Evolutionary conservation across 2,113 vertebrate genomes (phyloP).

Genomic region (Eira barbara): DNA sequence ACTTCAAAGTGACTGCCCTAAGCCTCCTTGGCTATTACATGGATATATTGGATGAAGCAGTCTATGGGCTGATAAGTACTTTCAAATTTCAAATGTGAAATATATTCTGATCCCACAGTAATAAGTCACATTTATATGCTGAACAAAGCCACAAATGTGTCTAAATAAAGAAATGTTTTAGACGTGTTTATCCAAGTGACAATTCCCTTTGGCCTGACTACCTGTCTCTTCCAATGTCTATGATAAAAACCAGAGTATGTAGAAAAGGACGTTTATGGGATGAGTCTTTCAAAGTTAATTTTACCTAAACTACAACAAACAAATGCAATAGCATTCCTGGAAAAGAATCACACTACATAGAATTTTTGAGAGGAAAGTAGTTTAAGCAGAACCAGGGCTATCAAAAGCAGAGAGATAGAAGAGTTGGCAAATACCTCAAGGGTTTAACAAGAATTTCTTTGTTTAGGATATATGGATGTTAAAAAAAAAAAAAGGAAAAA

Average conservation of each 20-base stretch:
- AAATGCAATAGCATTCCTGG: background rate
- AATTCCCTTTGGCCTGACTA: background rate
- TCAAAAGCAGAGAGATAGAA: background rate
- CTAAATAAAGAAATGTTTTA: slow-evolving; percentile 20
- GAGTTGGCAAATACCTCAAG: background rate
- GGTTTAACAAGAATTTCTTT: background rate
- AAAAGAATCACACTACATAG: background rate
- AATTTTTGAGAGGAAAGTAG: background rate
- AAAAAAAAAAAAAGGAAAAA: background rate
- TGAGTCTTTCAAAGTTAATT: slow-evolving; percentile 35
- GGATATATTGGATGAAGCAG: background rate
- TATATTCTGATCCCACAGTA: background rate
- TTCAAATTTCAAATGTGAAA: background rate
- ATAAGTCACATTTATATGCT: background rate
- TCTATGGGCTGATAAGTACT: background rate
- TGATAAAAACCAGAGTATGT: slow-evolving; percentile 7
- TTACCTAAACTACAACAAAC: background rate
- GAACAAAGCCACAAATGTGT: background rate
- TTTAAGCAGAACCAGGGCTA: background rate
- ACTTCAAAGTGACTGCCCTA: background rate
- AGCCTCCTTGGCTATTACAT: background rate
- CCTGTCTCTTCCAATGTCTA: slow-evolving; percentile 2
- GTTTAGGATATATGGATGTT: background rate
- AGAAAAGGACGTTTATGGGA: background rate
- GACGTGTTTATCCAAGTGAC: background rate